Percentiles rank a stretch among this genome's conserved stretches.
Evolutionary conservation across 2,888 invertebrate species (phyloP).

Genomic region (Mamestra brassicae): DNA sequence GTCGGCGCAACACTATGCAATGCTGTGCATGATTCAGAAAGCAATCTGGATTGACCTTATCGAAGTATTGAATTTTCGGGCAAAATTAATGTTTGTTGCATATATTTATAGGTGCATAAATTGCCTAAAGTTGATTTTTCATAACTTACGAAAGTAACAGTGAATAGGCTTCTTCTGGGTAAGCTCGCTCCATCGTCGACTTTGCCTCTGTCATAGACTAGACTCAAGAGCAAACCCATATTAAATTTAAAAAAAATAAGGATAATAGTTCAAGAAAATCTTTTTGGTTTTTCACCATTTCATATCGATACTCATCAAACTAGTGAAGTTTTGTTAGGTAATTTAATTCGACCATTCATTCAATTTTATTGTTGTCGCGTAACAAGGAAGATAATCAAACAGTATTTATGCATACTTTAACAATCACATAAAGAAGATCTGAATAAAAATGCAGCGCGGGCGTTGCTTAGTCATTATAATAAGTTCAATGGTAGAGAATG

Average conservation of each 20-base stretch:
- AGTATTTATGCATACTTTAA: not conserved
- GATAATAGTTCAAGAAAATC: not conserved
- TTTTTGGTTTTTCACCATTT: not conserved
- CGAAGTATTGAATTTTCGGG: not conserved
- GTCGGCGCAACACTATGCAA: not conserved
- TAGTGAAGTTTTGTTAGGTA: not conserved
- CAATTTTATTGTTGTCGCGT: not conserved
- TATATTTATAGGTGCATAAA: not conserved
- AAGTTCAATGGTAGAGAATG: too few relatives aligned
- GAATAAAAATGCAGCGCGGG: constrained; percentile 1
- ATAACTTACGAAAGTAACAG: too few relatives aligned
- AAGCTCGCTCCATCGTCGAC: too few relatives aligned
- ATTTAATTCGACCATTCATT: not conserved
- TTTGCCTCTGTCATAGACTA: too few relatives aligned
- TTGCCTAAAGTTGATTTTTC: too few relatives aligned
- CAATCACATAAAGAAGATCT: not conserved
- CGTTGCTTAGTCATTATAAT: constrained; percentile 4
- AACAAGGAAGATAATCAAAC: not conserved
- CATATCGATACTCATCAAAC: not conserved
- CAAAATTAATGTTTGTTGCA: not conserved
- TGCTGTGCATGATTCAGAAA: not conserved
- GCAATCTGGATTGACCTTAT: not conserved
- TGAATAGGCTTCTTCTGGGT: too few relatives aligned
- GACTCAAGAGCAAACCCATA: too few relatives aligned
- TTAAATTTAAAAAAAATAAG: too few relatives aligned